Conservation (phyloP, 2,113 vertebrate species). For the Poecilia latipinna region DNA sequence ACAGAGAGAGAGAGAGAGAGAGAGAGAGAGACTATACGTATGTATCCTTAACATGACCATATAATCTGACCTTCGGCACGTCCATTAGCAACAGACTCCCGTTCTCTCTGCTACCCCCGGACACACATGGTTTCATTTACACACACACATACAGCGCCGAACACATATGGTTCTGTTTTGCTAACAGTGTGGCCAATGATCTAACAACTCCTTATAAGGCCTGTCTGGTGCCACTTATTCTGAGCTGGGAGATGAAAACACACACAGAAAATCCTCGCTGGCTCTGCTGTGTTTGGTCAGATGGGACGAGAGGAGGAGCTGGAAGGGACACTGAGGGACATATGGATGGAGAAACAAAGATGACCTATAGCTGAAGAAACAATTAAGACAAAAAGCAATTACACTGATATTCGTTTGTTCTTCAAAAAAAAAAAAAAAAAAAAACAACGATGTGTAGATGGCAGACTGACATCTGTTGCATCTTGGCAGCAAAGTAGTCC, state of each 20-base stretch:
- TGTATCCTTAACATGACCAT: constrained; percentile 67
- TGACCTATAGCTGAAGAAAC: neutral
- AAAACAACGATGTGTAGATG: constrained; percentile 26
- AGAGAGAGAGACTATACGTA: constrained; percentile 25
- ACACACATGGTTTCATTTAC: constrained; percentile 80
- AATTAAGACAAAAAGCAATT: constrained; percentile 18
- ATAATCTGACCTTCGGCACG: constrained; percentile 75
- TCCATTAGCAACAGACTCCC: constrained; percentile 76
- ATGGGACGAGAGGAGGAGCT: constrained; percentile 30
- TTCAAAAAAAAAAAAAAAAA: neutral
- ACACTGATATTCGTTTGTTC: neutral
- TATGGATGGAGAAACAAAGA: constrained; percentile 16
- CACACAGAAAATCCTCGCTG: constrained; percentile 48
- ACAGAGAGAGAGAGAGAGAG: neutral
- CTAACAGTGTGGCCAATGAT: constrained; percentile 77
- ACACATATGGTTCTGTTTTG: constrained; percentile 78
- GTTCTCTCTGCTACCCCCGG: constrained; percentile 70
- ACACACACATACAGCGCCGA: constrained; percentile 32
- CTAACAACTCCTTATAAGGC: constrained; percentile 84
- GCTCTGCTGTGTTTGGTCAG: constrained; percentile 17
- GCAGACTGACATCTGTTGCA: constrained; percentile 41
- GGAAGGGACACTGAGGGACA: constrained; percentile 23
- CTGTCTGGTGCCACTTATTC: constrained; percentile 83
- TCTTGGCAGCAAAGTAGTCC: constrained; percentile 39
- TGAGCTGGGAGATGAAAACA: constrained; percentile 66